Evolutionary conservation across 2,888 invertebrate species (phyloP), one percentile per base, ranked within the genome.

Genomic region (Acleris holmiana): DNA sequence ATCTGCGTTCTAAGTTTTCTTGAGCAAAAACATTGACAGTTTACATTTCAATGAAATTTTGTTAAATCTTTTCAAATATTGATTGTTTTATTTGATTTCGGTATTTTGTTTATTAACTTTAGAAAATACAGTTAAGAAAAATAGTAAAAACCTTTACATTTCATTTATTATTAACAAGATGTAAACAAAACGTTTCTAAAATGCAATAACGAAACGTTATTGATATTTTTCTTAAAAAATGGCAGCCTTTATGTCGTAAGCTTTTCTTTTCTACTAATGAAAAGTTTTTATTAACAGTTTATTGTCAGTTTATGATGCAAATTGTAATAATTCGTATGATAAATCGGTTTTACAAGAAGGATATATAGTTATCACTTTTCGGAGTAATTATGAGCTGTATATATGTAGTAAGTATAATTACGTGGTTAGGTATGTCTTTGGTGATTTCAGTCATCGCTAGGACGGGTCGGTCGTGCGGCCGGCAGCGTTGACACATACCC

Each of bases 181-280:
- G 23, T 23, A 60, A 60, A 55, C 54, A 59, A 35, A 65, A 65
- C 65, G 65, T 60, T 49, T 44, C 29, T 13, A 46, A 46, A 54
- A 60, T 55, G 65, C 59, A 23, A 50, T 55, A 65, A 65, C 65
- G 65, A 65, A 65, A 65, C 65, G 65, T 44, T 65, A 65, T 65
- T 65, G 65, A 66, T 66, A 61, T 66, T 66, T 64, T 68, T 62
- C 73, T 68, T 71, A 79, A 86, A 87, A 91, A 90, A 92, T 92
- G 91, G 91, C 91, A 91, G 91, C 90, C 89, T 88, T 78, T 79
- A 89, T 89, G 89, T 91, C 91, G 90, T 91, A 91, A 90, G 91
- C 90, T 90, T 88, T 90, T 89, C 88, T 86, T 88, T 86, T 89
- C 74, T 79, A 69, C 46, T 73, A 73, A 79, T 83, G 86, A 88